Evolutionary conservation across 2,797 vertebrate species (phyloP).

Genomic region (Pachyuromys duprasi): DNA sequence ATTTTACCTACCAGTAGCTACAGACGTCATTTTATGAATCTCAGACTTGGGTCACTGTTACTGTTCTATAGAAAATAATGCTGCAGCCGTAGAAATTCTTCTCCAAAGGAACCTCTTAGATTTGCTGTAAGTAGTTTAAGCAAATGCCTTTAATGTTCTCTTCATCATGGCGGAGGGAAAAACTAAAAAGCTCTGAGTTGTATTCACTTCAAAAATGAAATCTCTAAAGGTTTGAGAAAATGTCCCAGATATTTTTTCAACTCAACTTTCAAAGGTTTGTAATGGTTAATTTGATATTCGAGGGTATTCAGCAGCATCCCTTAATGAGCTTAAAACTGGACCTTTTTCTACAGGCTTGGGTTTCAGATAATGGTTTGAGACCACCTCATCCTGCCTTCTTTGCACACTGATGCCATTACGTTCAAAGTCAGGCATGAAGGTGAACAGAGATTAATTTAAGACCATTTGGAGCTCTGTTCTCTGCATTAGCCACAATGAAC

Average conservation of each 20-base stretch:
- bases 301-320: constrained; percentile 59
- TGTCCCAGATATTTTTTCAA: constrained; percentile 67
- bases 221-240: constrained; percentile 62
- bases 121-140: constrained; percentile 57
- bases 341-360: constrained; percentile 53
- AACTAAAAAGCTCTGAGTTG: constrained; percentile 53
- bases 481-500: constrained; percentile 58
- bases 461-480: constrained; percentile 43
- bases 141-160: constrained; percentile 69
- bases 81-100: constrained; percentile 44
- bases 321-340: constrained; percentile 77
- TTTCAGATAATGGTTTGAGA: constrained; percentile 73
- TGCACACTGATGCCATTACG: constrained; percentile 37
- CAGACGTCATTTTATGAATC: background rate
- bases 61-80: constrained; percentile 50
- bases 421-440: constrained; percentile 74
- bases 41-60: background rate
- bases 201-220: constrained; percentile 76
- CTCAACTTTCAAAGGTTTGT: constrained; percentile 73
- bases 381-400: constrained; percentile 53
- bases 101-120: constrained; percentile 50
- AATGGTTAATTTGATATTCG: constrained; percentile 75
- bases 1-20: constrained; percentile 10
- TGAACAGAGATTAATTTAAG: constrained; percentile 72
- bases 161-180: background rate